phyloP scores from a whole-genome alignment of 2,113 vertebrate genomes.

The Arvicanthis niloticus region DNA sequence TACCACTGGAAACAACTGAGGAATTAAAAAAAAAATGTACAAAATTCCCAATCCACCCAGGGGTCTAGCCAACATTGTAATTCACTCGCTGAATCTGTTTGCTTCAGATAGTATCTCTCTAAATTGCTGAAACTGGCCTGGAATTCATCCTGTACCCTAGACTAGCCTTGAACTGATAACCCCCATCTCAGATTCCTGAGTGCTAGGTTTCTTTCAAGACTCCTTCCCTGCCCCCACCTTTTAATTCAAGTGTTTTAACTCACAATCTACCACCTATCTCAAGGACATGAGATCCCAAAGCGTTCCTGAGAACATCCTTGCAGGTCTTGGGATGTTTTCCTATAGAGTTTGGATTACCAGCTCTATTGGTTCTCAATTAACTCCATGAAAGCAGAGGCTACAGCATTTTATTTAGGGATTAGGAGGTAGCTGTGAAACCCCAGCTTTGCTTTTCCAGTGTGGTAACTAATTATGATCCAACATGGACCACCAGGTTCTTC shows the following conservation, averaged over 20 bases:
- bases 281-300: background rate
- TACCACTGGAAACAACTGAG: background rate
- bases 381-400: background rate
- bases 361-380: background rate
- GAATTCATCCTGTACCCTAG: background rate
- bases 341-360: background rate
- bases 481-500: background rate
- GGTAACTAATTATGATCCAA: background rate
- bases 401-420: background rate
- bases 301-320: background rate
- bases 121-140: background rate
- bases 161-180: background rate
- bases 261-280: background rate
- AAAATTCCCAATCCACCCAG: background rate
- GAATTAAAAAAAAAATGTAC: background rate
- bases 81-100: background rate
- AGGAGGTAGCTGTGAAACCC: background rate
- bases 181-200: no score
- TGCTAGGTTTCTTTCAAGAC: no score
- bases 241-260: background rate
- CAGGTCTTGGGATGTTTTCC: background rate
- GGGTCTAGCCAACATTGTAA: slow-evolving; percentile 1
- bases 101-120: background rate
- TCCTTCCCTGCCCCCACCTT: background rate
- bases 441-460: slow-evolving; percentile 13